Percentiles rank a stretch among this genome's conserved stretches.
phyloP scores from a whole-genome alignment of 2,888 invertebrate genomes.

The Synergus itoensis region DNA sequence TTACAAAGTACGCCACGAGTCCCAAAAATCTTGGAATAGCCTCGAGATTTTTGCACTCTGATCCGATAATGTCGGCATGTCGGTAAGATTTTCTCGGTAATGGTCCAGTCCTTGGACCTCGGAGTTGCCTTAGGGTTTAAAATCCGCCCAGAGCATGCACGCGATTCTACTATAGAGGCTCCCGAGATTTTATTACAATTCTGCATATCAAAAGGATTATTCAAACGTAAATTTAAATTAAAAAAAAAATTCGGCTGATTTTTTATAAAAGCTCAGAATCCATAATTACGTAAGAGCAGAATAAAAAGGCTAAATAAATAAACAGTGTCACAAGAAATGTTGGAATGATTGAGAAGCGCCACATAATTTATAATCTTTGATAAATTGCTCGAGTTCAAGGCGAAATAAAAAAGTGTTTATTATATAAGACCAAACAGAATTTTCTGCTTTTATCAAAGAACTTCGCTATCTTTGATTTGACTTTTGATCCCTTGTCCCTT shows the following conservation, averaged over 20 bases:
- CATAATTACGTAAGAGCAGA: neutral
- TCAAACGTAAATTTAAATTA: no score
- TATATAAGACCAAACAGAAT: neutral
- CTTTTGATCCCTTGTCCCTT: neutral
- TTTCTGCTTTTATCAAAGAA: neutral
- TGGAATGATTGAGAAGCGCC: neutral
- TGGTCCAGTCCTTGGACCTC: slow-evolving; percentile 74
- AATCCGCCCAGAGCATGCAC: slow-evolving; percentile 75
- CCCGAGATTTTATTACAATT: slow-evolving; percentile 61
- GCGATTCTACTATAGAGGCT: slow-evolving; percentile 72
- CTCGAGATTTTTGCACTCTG: slow-evolving; percentile 51
- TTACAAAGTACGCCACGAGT: neutral
- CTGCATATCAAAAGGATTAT: neutral
- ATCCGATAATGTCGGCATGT: slow-evolving; percentile 59
- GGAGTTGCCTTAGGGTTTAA: slow-evolving; percentile 72
- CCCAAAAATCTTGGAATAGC: slow-evolving; percentile 6
- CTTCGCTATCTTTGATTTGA: neutral
- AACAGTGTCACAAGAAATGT: neutral
- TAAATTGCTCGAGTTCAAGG: neutral
- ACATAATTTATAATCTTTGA: neutral
- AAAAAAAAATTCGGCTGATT: neutral
- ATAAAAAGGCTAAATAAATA: neutral
- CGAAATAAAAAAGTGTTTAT: neutral
- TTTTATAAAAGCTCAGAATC: neutral
- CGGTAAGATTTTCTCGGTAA: slow-evolving; percentile 73